Evolutionary conservation across 2,113 vertebrate genomes (phyloP).

Genomic region (Rhea pennata): DNA sequence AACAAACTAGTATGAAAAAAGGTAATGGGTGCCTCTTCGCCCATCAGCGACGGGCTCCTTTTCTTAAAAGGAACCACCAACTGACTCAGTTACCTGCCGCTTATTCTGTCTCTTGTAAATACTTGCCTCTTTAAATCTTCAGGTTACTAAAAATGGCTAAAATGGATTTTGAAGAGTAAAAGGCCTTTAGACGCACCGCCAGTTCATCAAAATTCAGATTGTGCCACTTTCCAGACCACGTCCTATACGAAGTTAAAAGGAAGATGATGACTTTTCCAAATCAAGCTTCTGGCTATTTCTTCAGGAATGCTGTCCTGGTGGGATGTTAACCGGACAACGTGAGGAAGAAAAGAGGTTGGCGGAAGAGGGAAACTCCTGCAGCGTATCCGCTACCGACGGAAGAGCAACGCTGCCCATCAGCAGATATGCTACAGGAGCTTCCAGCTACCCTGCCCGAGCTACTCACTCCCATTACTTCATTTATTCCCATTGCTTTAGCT

Average conservation of each 20-base stretch:
- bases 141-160: background rate
- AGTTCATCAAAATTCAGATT: background rate
- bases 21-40: fast-evolving
- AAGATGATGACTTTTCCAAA: background rate
- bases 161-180: background rate
- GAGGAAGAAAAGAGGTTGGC: background rate
- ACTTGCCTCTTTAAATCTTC: background rate
- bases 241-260: background rate
- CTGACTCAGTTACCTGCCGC: background rate
- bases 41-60: background rate
- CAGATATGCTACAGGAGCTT: background rate
- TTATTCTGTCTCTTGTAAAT: background rate
- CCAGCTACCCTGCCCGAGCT: background rate
- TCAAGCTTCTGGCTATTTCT: background rate
- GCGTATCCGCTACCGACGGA: background rate
- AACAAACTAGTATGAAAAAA: fast-evolving
- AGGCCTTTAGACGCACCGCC: background rate
- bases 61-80: background rate
- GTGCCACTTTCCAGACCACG: fast-evolving
- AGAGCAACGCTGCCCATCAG: fast-evolving
- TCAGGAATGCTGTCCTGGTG: background rate
- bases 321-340: background rate
- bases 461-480: background rate
- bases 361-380: background rate
- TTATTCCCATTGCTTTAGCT: background rate